Conservation (phyloP, 2,888 invertebrate genomes). For the Zootermopsis nevadensis region DNA sequence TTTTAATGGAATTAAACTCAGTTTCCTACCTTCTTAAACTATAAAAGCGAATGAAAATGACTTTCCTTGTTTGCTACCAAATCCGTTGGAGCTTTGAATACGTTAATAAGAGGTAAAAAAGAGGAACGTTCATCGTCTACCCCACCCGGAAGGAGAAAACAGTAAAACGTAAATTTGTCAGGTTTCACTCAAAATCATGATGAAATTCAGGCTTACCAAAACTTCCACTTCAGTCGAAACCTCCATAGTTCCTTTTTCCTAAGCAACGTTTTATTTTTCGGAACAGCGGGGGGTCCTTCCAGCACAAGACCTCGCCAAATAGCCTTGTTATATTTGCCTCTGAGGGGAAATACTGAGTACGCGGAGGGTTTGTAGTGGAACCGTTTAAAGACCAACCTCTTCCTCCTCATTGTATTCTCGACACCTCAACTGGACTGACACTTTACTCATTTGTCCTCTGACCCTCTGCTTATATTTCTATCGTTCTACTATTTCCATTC, state of each 20-base stretch:
- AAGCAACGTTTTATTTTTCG: conserved; percentile 30
- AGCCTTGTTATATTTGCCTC: conserved; percentile 33
- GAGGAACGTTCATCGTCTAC: not conserved
- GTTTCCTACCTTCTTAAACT: not conserved
- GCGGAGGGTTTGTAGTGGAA: conserved; percentile 24
- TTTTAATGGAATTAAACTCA: not conserved
- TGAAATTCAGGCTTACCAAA: conserved; percentile 34
- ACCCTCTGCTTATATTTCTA: not conserved
- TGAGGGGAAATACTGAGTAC: too few relatives aligned
- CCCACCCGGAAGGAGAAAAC: not conserved
- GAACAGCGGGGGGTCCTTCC: conserved; percentile 7
- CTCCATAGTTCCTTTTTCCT: conserved; percentile 2
- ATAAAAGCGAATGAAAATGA: not conserved
- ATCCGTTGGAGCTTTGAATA: not conserved
- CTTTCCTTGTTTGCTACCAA: not conserved
- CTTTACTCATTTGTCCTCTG: conserved; percentile 16
- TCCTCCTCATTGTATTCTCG: conserved; percentile 9
- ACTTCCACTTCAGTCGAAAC: conserved; percentile 32
- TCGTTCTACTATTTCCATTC: conserved; percentile 28
- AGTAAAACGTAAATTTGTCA: conserved; percentile 32
- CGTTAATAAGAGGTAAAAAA: not conserved
- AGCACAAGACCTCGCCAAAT: conserved; percentile 24
- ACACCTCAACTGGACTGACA: conserved; percentile 14
- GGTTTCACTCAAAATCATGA: not conserved
- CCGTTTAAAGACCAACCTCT: conserved; percentile 23